A percentile compares a stretch with the other conserved stretches of the same genome.
These are phyloP conservation scores for Dilophus febrilis DNA, from an alignment of 2,888 invertebrate species.

Conservation along the genomic window DNA sequence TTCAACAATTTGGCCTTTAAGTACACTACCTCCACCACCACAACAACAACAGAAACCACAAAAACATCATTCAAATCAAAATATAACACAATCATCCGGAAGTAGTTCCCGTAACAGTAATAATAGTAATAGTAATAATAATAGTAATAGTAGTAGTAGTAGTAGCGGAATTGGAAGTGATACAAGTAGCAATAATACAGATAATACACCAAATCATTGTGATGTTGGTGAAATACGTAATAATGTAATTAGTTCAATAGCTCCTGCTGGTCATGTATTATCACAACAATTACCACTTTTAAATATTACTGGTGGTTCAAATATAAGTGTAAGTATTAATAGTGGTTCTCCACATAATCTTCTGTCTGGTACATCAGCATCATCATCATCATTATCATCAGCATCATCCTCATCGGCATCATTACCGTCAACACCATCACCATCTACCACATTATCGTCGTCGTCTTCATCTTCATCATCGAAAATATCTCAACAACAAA, in stretches of 20 bases:
- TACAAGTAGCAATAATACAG: too few relatives aligned
- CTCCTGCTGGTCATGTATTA: slow-evolving; percentile 3
- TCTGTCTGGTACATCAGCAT: neutral
- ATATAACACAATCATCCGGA: neutral
- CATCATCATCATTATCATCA: neutral
- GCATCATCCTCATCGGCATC: neutral
- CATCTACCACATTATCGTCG: neutral
- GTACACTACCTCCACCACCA: slow-evolving; percentile 10
- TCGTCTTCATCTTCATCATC: neutral
- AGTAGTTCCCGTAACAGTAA: too few relatives aligned
- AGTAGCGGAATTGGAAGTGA: too few relatives aligned
- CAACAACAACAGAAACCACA: slow-evolving; percentile 5
- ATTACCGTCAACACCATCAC: neutral
- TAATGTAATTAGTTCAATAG: slow-evolving; percentile 8
- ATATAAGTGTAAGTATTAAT: neutral
- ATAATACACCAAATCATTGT: too few relatives aligned
- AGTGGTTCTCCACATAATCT: neutral
- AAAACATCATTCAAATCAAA: neutral
- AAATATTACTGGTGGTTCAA: too few relatives aligned
- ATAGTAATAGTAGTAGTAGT: neutral
- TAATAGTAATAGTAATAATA: neutral
- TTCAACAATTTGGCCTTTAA: slow-evolving; percentile 11
- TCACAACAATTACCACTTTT: slow-evolving; percentile 4
- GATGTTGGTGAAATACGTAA: too few relatives aligned
- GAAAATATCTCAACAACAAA: neutral